A percentile compares a stretch with the other conserved stretches of the same genome.
Conservation (phyloP, 2,797 vertebrate genomes). For the Sylvilagus floridanus region DNA sequence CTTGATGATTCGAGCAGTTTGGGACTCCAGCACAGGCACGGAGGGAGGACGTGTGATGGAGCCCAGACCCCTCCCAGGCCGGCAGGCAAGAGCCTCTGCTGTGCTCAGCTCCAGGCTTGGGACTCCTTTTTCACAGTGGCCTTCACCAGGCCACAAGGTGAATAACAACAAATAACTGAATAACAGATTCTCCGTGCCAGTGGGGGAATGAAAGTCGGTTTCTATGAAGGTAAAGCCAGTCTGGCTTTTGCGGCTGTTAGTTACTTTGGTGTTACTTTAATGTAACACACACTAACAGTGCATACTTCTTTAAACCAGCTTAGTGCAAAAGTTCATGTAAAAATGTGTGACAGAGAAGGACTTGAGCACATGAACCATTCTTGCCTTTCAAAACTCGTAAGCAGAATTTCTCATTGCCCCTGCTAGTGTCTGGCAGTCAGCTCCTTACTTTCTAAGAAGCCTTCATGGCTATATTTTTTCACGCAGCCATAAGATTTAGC, state of each 20-base stretch:
- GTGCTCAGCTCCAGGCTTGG: neutral
- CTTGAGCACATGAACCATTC: neutral
- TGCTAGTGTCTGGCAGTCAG: neutral
- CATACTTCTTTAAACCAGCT: neutral
- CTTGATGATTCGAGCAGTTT: neutral
- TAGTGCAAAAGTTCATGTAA: neutral
- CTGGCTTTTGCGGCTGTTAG: fast-evolving
- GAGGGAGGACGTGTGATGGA: neutral
- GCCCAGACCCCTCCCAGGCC: neutral
- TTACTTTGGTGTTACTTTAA: neutral
- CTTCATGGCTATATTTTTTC: neutral
- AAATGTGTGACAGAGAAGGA: constrained; percentile 34
- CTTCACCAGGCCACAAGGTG: neutral
- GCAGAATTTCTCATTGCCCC: neutral
- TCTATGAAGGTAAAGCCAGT: neutral
- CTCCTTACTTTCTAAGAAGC: constrained; percentile 8
- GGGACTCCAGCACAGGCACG: neutral
- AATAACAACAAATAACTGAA: neutral
- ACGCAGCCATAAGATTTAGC: neutral
- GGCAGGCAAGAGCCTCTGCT: neutral
- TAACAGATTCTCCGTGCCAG: neutral
- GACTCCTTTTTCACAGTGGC: neutral
- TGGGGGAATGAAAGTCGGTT: neutral
- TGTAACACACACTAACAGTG: neutral
- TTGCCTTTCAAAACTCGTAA: neutral